Conservation (phyloP, 2,113 vertebrate genomes). For the Cettia cetti region DNA sequence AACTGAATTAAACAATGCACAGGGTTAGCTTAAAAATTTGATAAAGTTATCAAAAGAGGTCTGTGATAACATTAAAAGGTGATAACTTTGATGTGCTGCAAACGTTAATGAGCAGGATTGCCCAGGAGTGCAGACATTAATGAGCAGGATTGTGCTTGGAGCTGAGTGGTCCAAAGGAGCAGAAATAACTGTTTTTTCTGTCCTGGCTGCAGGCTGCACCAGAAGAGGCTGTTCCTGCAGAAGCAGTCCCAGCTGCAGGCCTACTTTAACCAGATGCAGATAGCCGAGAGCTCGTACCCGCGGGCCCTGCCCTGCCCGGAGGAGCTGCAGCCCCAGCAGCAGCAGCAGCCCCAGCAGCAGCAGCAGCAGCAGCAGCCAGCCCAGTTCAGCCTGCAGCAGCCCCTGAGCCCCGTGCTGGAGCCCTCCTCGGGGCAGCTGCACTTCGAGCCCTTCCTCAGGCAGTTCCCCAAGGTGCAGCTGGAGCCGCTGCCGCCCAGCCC, state of each 20-base stretch:
- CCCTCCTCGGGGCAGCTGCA: constrained; percentile 77
- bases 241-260: constrained; percentile 92
- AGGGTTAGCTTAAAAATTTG: neutral
- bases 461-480: constrained; percentile 74
- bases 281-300: constrained; percentile 85
- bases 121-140: fast-evolving
- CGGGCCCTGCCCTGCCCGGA: constrained; percentile 64
- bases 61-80: neutral
- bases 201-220: constrained; percentile 83
- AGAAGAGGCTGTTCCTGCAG: constrained; percentile 94
- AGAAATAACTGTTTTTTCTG: neutral
- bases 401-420: constrained; percentile 76
- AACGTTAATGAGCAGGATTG: neutral
- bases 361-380: neutral
- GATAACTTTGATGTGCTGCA: neutral
- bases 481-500: constrained; percentile 74
- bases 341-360: neutral
- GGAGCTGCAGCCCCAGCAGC: constrained; percentile 4
- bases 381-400: constrained; percentile 72
- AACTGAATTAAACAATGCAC: neutral
- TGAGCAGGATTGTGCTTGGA: neutral
- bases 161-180: neutral
- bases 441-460: constrained; percentile 73
- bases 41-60: neutral
- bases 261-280: constrained; percentile 99